These are phyloP conservation scores for Eurytoma adleriae DNA, from an alignment of 2,888 invertebrate genomes.

Conservation along the genomic window DNA sequence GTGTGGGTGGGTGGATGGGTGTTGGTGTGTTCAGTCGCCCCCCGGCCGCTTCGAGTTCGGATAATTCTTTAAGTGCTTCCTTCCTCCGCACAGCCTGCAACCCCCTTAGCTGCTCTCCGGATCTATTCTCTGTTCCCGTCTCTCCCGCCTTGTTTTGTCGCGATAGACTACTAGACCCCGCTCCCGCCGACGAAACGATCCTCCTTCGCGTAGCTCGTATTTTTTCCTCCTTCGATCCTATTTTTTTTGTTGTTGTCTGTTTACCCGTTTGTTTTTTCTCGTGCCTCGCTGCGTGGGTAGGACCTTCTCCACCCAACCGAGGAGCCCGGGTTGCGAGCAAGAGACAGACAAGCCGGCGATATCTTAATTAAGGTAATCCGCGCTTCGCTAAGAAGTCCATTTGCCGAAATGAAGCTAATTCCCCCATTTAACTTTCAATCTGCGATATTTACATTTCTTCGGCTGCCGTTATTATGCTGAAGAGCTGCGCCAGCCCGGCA, in stretches of 20 bases:
- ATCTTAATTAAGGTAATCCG: constrained; percentile 51
- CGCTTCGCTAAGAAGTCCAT: constrained; percentile 33
- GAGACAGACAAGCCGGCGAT: neutral
- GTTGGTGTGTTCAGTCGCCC: neutral
- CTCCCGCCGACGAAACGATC: neutral
- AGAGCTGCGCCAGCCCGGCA: too few species aligned
- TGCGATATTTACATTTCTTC: constrained; percentile 33
- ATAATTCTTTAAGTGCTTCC: constrained; percentile 77
- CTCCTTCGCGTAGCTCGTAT: neutral
- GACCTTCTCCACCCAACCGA: neutral
- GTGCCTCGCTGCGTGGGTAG: neutral
- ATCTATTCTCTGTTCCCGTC: neutral
- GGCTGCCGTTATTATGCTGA: too few species aligned
- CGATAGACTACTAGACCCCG: neutral
- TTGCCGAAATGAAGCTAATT: constrained; percentile 34
- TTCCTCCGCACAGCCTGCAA: constrained; percentile 62
- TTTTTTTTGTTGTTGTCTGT: constrained; percentile 26
- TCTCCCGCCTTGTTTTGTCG: neutral
- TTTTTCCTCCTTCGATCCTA: constrained; percentile 22
- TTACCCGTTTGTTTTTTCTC: constrained; percentile 12
- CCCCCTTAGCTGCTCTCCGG: neutral
- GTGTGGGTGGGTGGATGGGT: too few species aligned
- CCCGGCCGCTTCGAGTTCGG: constrained; percentile 68
- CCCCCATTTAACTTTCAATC: constrained; percentile 44
- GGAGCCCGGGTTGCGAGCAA: neutral